Percentiles rank a stretch among this genome's conserved stretches.
phyloP scores from a whole-genome alignment of 2,113 vertebrate genomes.

The Osmerus eperlanus region DNA sequence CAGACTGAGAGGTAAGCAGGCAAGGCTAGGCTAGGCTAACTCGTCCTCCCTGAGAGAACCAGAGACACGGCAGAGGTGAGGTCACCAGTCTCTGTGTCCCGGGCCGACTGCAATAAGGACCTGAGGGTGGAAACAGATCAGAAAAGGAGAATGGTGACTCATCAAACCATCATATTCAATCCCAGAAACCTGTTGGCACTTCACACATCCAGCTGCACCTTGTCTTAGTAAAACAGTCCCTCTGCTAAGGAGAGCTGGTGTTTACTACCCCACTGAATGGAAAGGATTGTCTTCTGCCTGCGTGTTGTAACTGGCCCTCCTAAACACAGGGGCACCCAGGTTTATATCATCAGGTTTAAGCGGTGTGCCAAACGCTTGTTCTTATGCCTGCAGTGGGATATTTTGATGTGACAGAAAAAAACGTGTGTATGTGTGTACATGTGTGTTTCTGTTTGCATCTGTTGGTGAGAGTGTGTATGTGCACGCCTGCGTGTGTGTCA shows the following conservation, averaged over 20 bases:
- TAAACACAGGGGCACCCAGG: neutral
- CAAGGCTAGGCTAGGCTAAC: no score
- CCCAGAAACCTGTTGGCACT: slow-evolving; percentile 26
- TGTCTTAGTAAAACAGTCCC: slow-evolving; percentile 34
- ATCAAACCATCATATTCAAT: slow-evolving; percentile 32
- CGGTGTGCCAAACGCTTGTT: no score
- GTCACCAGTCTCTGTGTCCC: no score
- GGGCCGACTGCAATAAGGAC: neutral
- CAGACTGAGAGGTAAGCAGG: no score
- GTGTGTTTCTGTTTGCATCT: neutral
- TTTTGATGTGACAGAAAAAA: no score
- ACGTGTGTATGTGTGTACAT: neutral
- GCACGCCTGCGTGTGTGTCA: slow-evolving; percentile 9
- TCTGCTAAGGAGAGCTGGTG: slow-evolving; percentile 25
- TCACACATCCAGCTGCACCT: slow-evolving; percentile 31
- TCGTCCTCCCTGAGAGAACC: no score
- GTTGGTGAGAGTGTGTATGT: neutral
- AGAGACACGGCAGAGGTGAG: no score
- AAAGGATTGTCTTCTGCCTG: slow-evolving; percentile 15
- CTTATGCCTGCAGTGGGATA: no score
- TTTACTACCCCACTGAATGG: slow-evolving; percentile 11
- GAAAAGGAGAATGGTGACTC: slow-evolving; percentile 32
- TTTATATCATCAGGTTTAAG: no score
- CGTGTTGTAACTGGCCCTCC: slow-evolving; percentile 13
- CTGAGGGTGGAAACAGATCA: slow-evolving; percentile 15